phyloP scores from a whole-genome alignment of 2,888 invertebrate species.

The Pristionchus japonicus region DNA sequence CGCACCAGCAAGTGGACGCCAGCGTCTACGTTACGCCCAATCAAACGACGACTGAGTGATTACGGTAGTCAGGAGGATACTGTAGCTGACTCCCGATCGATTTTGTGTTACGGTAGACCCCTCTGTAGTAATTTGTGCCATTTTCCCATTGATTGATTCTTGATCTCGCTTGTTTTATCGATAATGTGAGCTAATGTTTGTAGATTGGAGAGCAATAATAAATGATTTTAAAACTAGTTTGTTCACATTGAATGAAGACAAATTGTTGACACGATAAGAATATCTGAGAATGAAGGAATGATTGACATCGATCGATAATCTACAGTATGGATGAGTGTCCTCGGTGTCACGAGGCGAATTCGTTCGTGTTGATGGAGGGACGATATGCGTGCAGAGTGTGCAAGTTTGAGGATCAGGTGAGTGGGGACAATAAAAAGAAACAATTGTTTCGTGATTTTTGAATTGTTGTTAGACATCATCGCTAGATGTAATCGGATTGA shows the following conservation, averaged over 20 bases:
- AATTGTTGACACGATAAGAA: neutral
- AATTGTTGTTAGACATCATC: too few species aligned
- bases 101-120: neutral
- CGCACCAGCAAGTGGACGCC: neutral
- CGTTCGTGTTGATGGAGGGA: neutral
- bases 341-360: neutral
- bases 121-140: neutral
- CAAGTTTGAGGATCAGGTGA: conserved; percentile 21
- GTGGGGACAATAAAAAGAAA: neutral
- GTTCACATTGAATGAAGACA: neutral
- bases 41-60: neutral
- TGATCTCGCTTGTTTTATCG: neutral
- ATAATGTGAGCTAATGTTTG: neutral
- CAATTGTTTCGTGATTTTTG: neutral
- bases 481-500: too few species aligned
- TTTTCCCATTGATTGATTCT: neutral
- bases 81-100: neutral
- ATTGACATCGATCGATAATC: neutral
- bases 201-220: conserved; percentile 24
- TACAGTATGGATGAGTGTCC: conserved; percentile 32
- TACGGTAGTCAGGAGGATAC: neutral
- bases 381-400: conserved; percentile 8
- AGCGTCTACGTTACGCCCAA: neutral
- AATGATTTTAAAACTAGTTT: neutral
- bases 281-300: neutral